phyloP scores from a whole-genome alignment of 2,888 invertebrate genomes.

The Stenodera caucasica region DNA sequence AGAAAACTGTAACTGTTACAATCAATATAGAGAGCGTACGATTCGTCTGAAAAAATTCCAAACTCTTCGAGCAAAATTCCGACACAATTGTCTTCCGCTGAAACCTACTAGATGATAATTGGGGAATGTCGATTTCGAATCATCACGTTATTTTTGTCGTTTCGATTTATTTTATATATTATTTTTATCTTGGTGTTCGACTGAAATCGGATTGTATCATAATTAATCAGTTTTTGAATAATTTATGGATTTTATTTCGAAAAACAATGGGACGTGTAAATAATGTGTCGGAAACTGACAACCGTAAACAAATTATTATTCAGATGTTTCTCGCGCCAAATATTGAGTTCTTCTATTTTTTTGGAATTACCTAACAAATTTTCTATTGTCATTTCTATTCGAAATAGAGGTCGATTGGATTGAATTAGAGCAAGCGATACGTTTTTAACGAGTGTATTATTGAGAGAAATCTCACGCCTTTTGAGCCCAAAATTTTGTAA shows the following conservation, averaged over 20 bases:
- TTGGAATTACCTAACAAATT: too few species aligned
- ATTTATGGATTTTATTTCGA: background rate
- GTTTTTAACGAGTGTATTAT: constrained; percentile 18
- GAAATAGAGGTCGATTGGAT: background rate
- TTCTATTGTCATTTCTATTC: too few species aligned
- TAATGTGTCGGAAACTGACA: constrained; percentile 35
- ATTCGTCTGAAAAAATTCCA: background rate
- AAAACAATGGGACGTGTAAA: constrained; percentile 24
- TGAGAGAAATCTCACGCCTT: constrained; percentile 35
- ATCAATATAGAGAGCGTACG: background rate
- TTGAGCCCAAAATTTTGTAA: too few species aligned
- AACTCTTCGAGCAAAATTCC: too few species aligned
- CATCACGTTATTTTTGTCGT: too few species aligned
- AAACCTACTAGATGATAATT: too few species aligned
- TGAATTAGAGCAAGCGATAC: background rate
- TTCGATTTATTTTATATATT: too few species aligned
- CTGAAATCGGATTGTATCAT: too few species aligned
- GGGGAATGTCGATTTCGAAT: too few species aligned
- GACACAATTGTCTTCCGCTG: too few species aligned
- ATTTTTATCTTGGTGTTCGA: too few species aligned
- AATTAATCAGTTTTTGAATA: background rate
- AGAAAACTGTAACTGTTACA: background rate
- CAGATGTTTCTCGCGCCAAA: constrained; percentile 31
- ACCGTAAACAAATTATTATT: constrained; percentile 38
- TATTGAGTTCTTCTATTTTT: background rate